These are phyloP conservation scores for Macheiramphus alcinus DNA, from an alignment of 2,113 vertebrate genomes.

Conservation along the genomic window DNA sequence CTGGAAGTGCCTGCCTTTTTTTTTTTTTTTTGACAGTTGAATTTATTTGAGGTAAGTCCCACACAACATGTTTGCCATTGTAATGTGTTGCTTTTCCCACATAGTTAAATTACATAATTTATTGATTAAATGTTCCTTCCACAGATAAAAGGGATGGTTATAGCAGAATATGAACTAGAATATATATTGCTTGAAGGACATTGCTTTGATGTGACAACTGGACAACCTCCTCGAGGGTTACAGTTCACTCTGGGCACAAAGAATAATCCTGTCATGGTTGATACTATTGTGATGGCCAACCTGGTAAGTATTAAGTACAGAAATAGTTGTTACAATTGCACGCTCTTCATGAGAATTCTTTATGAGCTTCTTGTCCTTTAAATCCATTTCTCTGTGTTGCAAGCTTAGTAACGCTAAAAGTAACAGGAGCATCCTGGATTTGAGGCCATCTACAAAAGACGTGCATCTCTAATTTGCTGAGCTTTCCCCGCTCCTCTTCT, in stretches of 20 bases:
- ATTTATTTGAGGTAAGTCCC: not conserved
- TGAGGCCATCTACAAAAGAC: not conserved
- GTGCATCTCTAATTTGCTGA: not conserved
- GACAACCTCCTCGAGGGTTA: constrained; percentile 87
- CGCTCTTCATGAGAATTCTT: not conserved
- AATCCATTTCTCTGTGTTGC: not conserved
- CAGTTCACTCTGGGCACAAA: constrained; percentile 93
- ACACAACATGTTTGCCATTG: not conserved
- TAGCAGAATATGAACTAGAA: constrained; percentile 91
- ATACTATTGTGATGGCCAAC: constrained; percentile 98
- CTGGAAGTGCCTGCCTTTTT: not conserved
- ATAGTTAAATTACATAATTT: not conserved
- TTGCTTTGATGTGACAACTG: constrained; percentile 86
- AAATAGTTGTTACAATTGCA: not conserved
- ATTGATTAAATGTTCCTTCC: not conserved
- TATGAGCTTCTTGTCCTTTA: not conserved
- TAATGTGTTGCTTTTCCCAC: not conserved
- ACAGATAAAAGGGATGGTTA: constrained; percentile 80
- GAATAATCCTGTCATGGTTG: constrained; percentile 81
- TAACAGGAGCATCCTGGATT: not conserved
- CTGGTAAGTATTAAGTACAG: constrained; percentile 76
- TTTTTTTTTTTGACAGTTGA: not conserved
- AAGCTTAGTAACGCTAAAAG: not conserved
- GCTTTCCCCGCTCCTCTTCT: not conserved
- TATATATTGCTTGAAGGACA: constrained; percentile 92